A percentile compares a stretch with the other conserved stretches of the same genome.
These are phyloP conservation scores for Frankliniella intonsa DNA, from an alignment of 2,888 invertebrate genomes.

Conservation along the genomic window DNA sequence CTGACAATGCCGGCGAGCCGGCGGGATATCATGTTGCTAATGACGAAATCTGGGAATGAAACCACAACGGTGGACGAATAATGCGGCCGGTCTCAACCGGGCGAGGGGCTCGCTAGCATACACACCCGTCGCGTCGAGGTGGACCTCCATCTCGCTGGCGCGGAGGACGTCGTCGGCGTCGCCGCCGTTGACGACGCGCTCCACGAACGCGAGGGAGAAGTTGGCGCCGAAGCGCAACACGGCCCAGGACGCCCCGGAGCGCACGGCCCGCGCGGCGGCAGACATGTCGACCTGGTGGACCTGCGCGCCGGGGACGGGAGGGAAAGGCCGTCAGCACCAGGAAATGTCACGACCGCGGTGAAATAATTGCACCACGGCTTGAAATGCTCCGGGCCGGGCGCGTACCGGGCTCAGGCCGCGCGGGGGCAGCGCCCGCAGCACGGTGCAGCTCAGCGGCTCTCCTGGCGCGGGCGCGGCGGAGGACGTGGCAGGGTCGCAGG, in stretches of 20 bases:
- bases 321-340: background rate
- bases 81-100: too few species aligned
- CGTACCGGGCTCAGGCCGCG: background rate
- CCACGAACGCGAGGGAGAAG: background rate
- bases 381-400: too few species aligned
- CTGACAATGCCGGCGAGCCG: background rate
- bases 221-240: background rate
- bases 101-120: too few species aligned
- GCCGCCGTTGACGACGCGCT: background rate
- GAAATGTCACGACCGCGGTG: too few species aligned
- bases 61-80: background rate
- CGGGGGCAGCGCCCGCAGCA: background rate
- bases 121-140: background rate
- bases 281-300: background rate
- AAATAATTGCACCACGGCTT: too few species aligned
- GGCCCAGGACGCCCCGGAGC: background rate
- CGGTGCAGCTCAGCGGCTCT: background rate
- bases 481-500: background rate
- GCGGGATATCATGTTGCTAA: background rate
- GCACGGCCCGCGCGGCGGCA: background rate
- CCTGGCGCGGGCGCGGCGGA: background rate
- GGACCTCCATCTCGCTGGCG: background rate
- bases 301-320: background rate
- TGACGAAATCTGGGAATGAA: background rate
- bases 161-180: background rate